A percentile compares a stretch with the other conserved stretches of the same genome.
Evolutionary conservation across 2,113 vertebrate genomes (phyloP).

Genomic region (Azemiops feae): DNA sequence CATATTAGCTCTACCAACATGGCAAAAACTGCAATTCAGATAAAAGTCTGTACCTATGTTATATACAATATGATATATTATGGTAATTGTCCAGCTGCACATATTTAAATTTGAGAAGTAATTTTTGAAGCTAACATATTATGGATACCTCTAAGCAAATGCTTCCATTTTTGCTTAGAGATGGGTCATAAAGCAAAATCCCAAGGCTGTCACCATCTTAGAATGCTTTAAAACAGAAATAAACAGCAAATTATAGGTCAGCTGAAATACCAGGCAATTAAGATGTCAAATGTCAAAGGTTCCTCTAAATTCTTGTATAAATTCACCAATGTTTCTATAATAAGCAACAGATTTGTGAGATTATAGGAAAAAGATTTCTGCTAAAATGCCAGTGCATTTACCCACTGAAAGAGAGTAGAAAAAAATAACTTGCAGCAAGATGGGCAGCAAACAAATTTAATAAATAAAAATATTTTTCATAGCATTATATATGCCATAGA

Average conservation of each 20-base stretch:
- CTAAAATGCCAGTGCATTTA: slow-evolving; percentile 13
- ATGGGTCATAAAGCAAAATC: slow-evolving; percentile 5
- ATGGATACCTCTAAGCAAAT: slow-evolving; percentile 9
- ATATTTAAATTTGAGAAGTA: neutral
- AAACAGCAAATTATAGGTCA: slow-evolving; percentile 13
- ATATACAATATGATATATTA: neutral
- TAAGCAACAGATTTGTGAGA: slow-evolving; percentile 34
- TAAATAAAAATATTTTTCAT: neutral
- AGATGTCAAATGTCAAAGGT: slow-evolving; percentile 3
- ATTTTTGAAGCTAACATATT: slow-evolving; percentile 1
- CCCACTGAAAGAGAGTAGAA: neutral
- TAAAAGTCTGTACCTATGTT: neutral
- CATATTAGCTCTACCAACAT: neutral
- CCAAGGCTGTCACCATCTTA: neutral
- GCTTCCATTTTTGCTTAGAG: slow-evolving; percentile 5
- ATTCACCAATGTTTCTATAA: neutral
- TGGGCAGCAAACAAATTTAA: neutral
- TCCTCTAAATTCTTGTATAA: slow-evolving; percentile 9
- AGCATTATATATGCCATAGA: neutral
- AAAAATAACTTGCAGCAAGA: neutral
- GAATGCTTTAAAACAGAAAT: slow-evolving; percentile 12
- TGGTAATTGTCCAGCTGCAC: neutral
- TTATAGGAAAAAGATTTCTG: neutral
- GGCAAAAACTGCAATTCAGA: neutral
- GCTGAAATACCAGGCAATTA: neutral